phyloP scores from a whole-genome alignment of 2,113 vertebrate species.

The Gorsachius goisagi region DNA sequence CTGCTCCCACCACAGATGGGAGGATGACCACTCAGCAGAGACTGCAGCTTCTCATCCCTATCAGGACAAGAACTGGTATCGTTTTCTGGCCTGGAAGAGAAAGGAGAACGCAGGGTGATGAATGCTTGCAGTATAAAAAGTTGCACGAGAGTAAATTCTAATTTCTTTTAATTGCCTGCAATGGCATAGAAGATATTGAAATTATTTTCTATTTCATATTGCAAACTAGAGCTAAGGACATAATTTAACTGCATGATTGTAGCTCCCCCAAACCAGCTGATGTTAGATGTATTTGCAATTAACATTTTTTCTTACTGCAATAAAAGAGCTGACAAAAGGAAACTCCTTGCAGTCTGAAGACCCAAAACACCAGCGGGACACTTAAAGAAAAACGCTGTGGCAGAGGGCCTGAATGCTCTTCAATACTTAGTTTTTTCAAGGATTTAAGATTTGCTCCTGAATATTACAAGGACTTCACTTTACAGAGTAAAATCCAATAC shows the following conservation, averaged over 20 bases:
- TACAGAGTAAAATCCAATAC: not conserved
- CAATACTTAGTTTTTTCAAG: not conserved
- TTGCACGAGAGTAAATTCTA: not conserved
- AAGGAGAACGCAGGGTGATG: not conserved
- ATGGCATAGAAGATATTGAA: not conserved
- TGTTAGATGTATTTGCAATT: not conserved
- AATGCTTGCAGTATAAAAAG: not conserved
- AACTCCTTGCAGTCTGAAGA: not conserved
- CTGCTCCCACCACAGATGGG: slow-evolving; percentile 68
- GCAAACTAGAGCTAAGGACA: not conserved
- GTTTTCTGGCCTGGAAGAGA: slow-evolving; percentile 55
- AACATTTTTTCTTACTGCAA: slow-evolving; percentile 12
- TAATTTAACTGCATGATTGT: not conserved
- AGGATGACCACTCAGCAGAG: slow-evolving; percentile 40
- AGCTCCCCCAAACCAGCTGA: not conserved
- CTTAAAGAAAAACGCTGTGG: not conserved
- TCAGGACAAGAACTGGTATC: slow-evolving; percentile 16
- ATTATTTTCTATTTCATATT: not conserved
- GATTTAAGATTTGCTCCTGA: not conserved
- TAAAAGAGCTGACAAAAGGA: not conserved
- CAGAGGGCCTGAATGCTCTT: not conserved
- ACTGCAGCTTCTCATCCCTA: slow-evolving; percentile 41
- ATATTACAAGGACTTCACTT: not conserved
- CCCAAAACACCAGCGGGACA: not conserved
- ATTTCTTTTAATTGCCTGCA: not conserved